Evolutionary conservation across 2,113 vertebrate species (phyloP), one percentile per base, ranked within the genome.

Genomic region (Mormyrus lacerda): DNA sequence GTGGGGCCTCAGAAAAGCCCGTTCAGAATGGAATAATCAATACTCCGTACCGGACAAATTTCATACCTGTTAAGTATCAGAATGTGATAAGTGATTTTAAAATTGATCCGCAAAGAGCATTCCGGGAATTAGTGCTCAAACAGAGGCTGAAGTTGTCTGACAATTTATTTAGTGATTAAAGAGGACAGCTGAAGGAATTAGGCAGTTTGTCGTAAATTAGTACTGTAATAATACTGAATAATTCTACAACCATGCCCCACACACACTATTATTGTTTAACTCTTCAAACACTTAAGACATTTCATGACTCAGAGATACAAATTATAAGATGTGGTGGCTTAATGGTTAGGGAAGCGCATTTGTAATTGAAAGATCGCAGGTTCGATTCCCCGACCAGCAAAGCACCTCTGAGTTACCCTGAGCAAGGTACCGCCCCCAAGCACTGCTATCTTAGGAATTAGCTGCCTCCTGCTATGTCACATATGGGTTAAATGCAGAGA

Each of bases 1-100:
- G 90, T 83, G 82, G 31, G 79, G 87, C 69, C 90, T 10, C 27
- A 73, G 50, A 55, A 44, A 44, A 85, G 50, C 47, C 76, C 45
- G 58, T 87, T 90, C 86, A 79, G 53, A 89, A 88, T 5, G 65
- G 76, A 76, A 48, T 48, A 85, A 92, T 92, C 91, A 69, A 92
- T 92, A 90, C 89, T 88, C 91, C 88, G 91, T 92, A 90, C 88
- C 88, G 90, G 65, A 88, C 90, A 90, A 92, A 92, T 87, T 91
- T 91, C 90, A 91, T 90, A 45, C 87, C 84, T 45, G 45, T 61
- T 39, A 82, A 53, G 84, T 86, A 90, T 89, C 90, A 89, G 47
- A 48, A 85, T 53, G 8, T 76, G 76, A 89, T 53, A 87, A 39
- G 27, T 42, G 85, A 61, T 85, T 61, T 88, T 87, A 85, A 91